Conservation (phyloP, 2,797 vertebrate species). For the Enteromius unitaeniatus region DNA sequence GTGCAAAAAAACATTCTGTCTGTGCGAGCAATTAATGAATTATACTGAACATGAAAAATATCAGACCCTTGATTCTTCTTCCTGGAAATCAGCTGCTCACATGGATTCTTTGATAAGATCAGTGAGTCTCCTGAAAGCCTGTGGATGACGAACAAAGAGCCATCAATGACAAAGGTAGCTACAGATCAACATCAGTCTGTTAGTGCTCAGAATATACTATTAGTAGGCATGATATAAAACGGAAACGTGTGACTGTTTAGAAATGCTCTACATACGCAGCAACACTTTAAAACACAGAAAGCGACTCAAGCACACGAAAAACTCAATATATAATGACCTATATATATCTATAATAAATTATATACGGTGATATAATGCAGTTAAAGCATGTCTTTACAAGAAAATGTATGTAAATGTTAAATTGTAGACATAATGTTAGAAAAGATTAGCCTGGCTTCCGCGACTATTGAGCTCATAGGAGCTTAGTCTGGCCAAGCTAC, state of each 20-base stretch:
- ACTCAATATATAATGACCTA: too few species aligned
- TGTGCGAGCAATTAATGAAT: not conserved
- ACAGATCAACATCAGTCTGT: not conserved
- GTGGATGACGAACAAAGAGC: slow-evolving; percentile 46
- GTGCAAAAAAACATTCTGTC: not conserved
- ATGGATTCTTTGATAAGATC: slow-evolving; percentile 85
- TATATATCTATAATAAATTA: too few species aligned
- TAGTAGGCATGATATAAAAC: not conserved
- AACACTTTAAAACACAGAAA: not conserved
- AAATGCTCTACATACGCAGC: not conserved
- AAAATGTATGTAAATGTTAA: too few species aligned
- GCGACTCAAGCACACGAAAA: too few species aligned
- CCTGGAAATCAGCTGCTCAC: slow-evolving; percentile 57
- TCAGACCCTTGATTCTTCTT: not conserved
- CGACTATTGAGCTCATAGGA: too few species aligned
- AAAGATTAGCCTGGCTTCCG: too few species aligned
- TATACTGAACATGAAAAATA: not conserved
- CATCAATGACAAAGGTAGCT: not conserved
- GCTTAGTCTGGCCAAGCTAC: too few species aligned
- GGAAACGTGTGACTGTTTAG: not conserved
- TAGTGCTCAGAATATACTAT: too few species aligned
- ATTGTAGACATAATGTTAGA: too few species aligned
- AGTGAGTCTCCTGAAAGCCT: slow-evolving; percentile 90
- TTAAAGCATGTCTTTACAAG: too few species aligned
- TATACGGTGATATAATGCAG: too few species aligned